Evolutionary conservation across 2,888 invertebrate genomes (phyloP).

Genomic region (Epiblema foenella): DNA sequence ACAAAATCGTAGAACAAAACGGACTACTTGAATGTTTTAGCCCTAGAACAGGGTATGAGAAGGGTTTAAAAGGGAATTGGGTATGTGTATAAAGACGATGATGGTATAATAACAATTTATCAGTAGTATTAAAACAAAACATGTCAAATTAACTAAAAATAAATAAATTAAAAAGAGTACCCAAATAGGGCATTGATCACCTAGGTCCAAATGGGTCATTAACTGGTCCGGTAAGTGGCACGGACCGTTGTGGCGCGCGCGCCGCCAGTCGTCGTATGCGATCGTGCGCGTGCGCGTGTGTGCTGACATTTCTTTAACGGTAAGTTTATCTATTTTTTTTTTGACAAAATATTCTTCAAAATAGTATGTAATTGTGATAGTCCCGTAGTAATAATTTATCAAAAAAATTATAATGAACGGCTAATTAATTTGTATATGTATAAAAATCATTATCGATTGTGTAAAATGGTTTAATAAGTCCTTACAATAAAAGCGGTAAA

Average conservation of each 20-base stretch:
- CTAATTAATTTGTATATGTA: too few species aligned
- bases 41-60: too few species aligned
- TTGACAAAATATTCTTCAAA: slow-evolving; percentile 16
- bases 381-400: neutral
- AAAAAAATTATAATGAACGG: neutral
- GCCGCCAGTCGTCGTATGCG: slow-evolving; percentile 65
- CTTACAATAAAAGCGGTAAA: neutral
- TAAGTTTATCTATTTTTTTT: slow-evolving; percentile 57
- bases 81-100: too few species aligned
- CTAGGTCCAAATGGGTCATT: slow-evolving; percentile 33
- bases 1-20: too few species aligned
- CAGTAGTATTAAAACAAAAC: too few species aligned
- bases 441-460: neutral
- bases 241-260: slow-evolving; percentile 71
- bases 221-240: slow-evolving; percentile 63
- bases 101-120: too few species aligned
- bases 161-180: neutral
- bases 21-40: too few species aligned
- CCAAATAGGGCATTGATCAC: neutral
- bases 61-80: too few species aligned
- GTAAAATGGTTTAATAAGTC: neutral
- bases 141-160: too few species aligned
- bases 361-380: neutral
- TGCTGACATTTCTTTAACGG: slow-evolving; percentile 55
- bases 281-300: slow-evolving; percentile 62